A percentile compares a stretch with the other conserved stretches of the same genome.
Evolutionary conservation across 2,797 vertebrate species (phyloP).

Genomic region (Phoeniculus purpureus): DNA sequence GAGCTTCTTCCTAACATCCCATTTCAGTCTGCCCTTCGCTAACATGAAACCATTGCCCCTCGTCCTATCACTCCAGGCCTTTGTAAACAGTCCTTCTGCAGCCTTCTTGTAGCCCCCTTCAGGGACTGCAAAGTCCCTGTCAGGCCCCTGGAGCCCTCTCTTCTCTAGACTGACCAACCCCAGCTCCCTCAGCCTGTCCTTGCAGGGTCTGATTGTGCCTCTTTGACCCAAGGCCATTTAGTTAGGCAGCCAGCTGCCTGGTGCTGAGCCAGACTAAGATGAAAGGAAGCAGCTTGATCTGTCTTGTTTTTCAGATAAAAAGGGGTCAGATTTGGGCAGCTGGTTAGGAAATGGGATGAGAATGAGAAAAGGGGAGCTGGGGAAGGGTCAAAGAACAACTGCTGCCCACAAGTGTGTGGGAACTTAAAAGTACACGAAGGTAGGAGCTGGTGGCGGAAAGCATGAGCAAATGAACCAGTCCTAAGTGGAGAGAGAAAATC

Average conservation of each 20-base stretch:
- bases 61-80: too few relatives aligned
- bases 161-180: too few relatives aligned
- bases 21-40: too few relatives aligned
- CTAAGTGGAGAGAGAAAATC: background rate
- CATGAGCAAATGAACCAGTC: background rate
- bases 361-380: background rate
- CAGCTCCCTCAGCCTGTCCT: background rate
- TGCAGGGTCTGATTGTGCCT: background rate
- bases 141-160: too few relatives aligned
- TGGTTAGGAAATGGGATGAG: constrained; percentile 12
- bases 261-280: constrained; percentile 4
- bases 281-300: constrained; percentile 2
- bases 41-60: too few relatives aligned
- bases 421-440: background rate
- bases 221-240: background rate
- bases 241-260: background rate
- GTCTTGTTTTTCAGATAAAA: constrained; percentile 18
- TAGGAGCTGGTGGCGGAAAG: background rate
- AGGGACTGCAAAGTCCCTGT: too few relatives aligned
- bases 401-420: background rate
- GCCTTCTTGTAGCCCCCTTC: too few relatives aligned
- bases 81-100: too few relatives aligned
- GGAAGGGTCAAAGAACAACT: background rate
- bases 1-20: too few relatives aligned
- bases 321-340: background rate